Evolutionary conservation across 2,888 invertebrate genomes (phyloP).

Genomic region (Corythucha ciliata): DNA sequence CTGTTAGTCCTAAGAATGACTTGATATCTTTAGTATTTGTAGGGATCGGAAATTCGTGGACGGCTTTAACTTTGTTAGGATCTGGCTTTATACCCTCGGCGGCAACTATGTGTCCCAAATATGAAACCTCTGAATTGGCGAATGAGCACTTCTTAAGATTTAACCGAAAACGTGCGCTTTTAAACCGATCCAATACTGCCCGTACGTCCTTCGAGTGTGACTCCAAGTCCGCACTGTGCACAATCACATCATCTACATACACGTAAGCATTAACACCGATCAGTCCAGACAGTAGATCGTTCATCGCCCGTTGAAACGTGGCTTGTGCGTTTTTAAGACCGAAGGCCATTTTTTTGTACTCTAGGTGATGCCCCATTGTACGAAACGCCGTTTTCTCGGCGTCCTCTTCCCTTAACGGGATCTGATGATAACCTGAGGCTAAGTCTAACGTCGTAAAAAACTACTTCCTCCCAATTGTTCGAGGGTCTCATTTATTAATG

Average conservation of each 20-base stretch:
- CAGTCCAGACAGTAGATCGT: constrained; percentile 35
- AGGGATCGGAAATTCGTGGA: constrained; percentile 23
- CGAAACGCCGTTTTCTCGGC: constrained; percentile 38
- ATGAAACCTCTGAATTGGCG: constrained; percentile 12
- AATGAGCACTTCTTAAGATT: constrained; percentile 25
- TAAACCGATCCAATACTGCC: constrained; percentile 18
- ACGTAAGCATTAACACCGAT: constrained; percentile 26
- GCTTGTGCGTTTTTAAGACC: constrained; percentile 31
- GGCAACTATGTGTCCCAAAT: constrained; percentile 28
- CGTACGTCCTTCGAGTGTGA: constrained; percentile 14
- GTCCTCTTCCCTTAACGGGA: constrained; percentile 28
- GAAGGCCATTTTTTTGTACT: constrained; percentile 38
- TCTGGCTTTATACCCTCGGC: constrained; percentile 26
- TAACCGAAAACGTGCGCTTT: constrained; percentile 15
- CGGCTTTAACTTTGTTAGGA: constrained; percentile 17
- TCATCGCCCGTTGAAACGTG: constrained; percentile 38
- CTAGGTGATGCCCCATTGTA: constrained; percentile 36
- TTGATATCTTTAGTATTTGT: constrained; percentile 19
- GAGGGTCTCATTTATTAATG: too few relatives aligned
- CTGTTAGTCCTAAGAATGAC: constrained; percentile 39
- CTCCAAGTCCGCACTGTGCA: constrained; percentile 18
- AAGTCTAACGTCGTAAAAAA: too few relatives aligned
- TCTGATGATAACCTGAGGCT: constrained; percentile 32
- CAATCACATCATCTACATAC: constrained; percentile 32
- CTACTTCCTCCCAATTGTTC: too few relatives aligned